Evolutionary conservation across 1,140 invertebrate species (phyloP).

Genomic region (Lethrus apterus): DNA sequence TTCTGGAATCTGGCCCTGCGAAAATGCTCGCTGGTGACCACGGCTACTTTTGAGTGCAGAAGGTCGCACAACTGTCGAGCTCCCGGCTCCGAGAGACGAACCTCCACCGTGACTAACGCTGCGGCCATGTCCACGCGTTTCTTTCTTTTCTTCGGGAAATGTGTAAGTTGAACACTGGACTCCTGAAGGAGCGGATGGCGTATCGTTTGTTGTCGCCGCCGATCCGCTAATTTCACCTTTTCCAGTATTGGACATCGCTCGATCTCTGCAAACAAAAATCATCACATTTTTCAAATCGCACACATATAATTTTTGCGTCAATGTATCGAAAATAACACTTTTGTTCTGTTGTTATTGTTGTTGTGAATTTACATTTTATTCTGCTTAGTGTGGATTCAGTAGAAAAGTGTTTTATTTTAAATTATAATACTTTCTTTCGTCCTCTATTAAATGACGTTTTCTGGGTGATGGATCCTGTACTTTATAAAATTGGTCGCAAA

Average conservation of each 20-base stretch:
- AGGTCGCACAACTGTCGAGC: slow-evolving; percentile 43
- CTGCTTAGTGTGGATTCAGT: no score
- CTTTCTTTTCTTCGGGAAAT: slow-evolving; percentile 30
- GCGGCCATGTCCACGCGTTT: slow-evolving; percentile 54
- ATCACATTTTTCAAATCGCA: no score
- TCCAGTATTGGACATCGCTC: slow-evolving; percentile 30
- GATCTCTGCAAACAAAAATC: slow-evolving; percentile 16
- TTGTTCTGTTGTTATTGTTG: no score
- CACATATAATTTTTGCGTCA: no score
- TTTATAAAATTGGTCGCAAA: no score
- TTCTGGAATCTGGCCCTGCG: slow-evolving; percentile 68
- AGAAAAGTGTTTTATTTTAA: no score
- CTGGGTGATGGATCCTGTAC: no score
- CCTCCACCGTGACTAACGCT: slow-evolving; percentile 74
- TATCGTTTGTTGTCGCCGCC: not conserved
- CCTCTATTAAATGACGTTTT: no score
- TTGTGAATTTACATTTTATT: no score
- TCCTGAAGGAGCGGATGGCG: not conserved
- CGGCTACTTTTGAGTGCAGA: slow-evolving; percentile 60
- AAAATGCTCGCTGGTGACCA: slow-evolving; percentile 76
- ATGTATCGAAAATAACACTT: no score
- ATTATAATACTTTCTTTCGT: no score
- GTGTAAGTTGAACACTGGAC: slow-evolving; percentile 36
- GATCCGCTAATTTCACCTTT: slow-evolving; percentile 13
- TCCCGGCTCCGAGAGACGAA: slow-evolving; percentile 45